Base-by-base conservation (phyloP, 2,888 invertebrate species). In the Lamellibrachia satsuma region DNA sequence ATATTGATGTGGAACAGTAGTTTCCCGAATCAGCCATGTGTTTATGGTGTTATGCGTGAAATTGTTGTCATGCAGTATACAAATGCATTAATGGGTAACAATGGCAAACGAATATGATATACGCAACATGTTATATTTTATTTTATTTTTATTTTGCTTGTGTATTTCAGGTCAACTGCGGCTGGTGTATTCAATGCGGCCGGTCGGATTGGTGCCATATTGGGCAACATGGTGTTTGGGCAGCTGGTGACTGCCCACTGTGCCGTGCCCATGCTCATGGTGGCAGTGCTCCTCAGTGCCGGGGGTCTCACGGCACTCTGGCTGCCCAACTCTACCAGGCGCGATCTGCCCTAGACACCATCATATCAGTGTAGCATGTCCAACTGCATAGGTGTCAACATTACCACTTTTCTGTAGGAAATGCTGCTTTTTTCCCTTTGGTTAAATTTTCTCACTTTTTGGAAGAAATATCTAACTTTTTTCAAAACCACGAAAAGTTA, bases 161-260 rank as follows among this genome's bases (percentile, higher is more conserved):
- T 4, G 93, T 94, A 96, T 95, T 97, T 1, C 97, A 98, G 98
- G 95, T 98, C 98, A 92, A 98, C 98, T 91, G 98, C 98, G 94
- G 98, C 98, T 94, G 98, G 98, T 90, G 97, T 98, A 93, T 98
- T 98, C 0, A 98, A 98, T 98, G 98, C 98, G 90, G 98, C 98
- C 52, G 98, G 98, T 52, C 97, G 99, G 93, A 97, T 99, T 93
- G 99, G 98, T 94, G 98, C 99, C 94, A 98, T 99, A 96, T 97
- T 98, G 94, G 98, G 98, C 93, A 98, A 98, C 97, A 97, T 98
- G 95, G 98, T 98, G 93, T 99, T 99, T 95, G 99, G 99, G 55
- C 97, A 98, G 94, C 97, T 99, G 92, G 97, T 99, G 94, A 98
- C 98, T 97, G 97, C 98, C 94, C 98, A 98, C 97, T 99, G 99